Conservation (phyloP, 1,140 invertebrate species). For the Drosophila burlai region DNA sequence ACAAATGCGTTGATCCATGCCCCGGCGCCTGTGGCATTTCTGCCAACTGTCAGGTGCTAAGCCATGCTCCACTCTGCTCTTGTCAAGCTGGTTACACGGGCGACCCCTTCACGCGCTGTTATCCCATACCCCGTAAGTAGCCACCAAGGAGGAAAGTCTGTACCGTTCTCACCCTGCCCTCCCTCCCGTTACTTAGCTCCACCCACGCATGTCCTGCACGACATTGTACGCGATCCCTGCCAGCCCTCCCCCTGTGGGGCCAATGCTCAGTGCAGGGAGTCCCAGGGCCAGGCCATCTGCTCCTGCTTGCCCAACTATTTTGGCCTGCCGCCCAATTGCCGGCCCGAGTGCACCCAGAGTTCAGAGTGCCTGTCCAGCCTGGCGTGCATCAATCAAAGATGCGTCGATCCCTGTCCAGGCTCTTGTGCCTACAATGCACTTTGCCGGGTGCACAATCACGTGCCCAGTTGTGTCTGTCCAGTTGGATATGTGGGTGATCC, state of each 20-base stretch:
- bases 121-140: conserved; percentile 86
- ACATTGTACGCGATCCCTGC: conserved; percentile 86
- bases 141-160: not conserved
- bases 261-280: conserved; percentile 66
- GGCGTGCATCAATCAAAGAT: conserved; percentile 87
- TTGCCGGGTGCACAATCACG: conserved; percentile 88
- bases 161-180: not conserved
- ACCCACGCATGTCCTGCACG: conserved; percentile 84
- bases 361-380: conserved; percentile 86
- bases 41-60: conserved; percentile 87
- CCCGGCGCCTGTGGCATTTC: conserved; percentile 88
- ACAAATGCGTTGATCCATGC: conserved; percentile 91
- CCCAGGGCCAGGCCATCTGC: conserved; percentile 82
- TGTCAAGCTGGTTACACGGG: conserved; percentile 88
- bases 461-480: conserved; percentile 89
- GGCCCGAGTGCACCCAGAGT: conserved; percentile 87
- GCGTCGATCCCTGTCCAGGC: conserved; percentile 87
- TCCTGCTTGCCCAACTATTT: conserved; percentile 86
- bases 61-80: conserved; percentile 88
- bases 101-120: conserved; percentile 89
- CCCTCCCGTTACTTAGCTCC: conserved; percentile 85
- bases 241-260: conserved; percentile 85
- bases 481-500: conserved; percentile 90
- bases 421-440: conserved; percentile 88
- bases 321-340: conserved; percentile 87